Evolutionary conservation across 1,140 invertebrate species (phyloP).

Genomic region (Adoxophyes honmai): DNA sequence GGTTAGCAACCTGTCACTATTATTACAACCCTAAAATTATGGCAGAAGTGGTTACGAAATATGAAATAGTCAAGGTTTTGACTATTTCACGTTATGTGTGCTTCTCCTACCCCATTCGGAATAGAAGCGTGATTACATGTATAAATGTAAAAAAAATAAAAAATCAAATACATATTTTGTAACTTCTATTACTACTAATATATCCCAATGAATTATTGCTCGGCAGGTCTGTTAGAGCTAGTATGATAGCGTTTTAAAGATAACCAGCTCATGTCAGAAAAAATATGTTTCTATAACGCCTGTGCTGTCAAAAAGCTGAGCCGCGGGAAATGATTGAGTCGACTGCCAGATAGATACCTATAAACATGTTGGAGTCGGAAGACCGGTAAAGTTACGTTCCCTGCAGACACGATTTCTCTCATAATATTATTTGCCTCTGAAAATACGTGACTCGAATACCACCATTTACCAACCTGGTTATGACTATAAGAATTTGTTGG

Average conservation of each 20-base stretch:
- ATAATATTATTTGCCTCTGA: constrained; percentile 51
- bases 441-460: constrained; percentile 41
- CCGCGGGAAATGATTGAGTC: constrained; percentile 4
- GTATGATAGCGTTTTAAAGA: not conserved
- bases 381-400: constrained; percentile 38
- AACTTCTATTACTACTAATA: no score
- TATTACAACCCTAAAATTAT: no score
- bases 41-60: no score
- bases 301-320: constrained; percentile 6
- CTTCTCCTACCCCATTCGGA: no score
- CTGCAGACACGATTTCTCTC: constrained; percentile 42
- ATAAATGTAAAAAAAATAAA: no score
- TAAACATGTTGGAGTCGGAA: constrained; percentile 23
- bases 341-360: constrained; percentile 16
- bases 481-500: constrained; percentile 44
- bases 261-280: not conserved
- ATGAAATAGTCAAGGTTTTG: no score
- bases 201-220: no score
- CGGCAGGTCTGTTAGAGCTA: no score
- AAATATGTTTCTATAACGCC: not conserved
- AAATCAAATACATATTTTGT: no score
- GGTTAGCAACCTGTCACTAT: no score
- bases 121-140: no score
- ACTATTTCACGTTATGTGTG: no score
- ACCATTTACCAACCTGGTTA: constrained; percentile 32